Conservation (phyloP, 2,113 vertebrate species). For the Paramormyrops kingsleyae region DNA sequence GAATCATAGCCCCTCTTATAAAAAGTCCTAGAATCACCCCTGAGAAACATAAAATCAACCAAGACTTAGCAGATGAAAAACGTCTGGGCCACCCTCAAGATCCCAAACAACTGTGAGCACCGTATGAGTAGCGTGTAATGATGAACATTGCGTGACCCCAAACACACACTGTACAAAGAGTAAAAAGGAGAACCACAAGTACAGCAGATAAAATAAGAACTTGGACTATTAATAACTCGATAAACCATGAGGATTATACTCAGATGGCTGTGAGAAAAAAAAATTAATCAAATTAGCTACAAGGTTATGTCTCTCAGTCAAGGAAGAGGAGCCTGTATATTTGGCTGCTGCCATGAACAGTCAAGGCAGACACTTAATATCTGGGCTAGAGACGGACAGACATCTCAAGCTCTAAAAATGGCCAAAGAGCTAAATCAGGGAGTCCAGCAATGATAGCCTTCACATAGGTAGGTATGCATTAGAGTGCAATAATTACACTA, state of each 20-base stretch:
- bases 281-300: slow-evolving; percentile 24
- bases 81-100: background rate
- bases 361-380: slow-evolving; percentile 59
- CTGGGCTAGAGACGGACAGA: slow-evolving; percentile 49
- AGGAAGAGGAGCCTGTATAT: slow-evolving; percentile 62
- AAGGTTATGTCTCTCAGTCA: slow-evolving; percentile 44
- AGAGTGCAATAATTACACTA: background rate
- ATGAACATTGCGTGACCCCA: background rate
- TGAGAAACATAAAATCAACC: background rate
- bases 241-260: background rate
- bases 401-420: slow-evolving; percentile 62
- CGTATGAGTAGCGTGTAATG: background rate
- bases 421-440: slow-evolving; percentile 63
- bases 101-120: background rate
- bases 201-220: background rate
- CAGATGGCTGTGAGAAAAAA: background rate
- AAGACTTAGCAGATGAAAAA: background rate
- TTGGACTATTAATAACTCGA: background rate
- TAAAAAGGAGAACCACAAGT: background rate
- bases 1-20: background rate
- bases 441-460: slow-evolving; percentile 18
- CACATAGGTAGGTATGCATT: background rate
- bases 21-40: background rate
- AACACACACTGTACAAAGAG: background rate
- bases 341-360: slow-evolving; percentile 55